These are phyloP conservation scores for Bambusicola thoracicus DNA, from an alignment of 2,113 vertebrate species.

Conservation along the genomic window DNA sequence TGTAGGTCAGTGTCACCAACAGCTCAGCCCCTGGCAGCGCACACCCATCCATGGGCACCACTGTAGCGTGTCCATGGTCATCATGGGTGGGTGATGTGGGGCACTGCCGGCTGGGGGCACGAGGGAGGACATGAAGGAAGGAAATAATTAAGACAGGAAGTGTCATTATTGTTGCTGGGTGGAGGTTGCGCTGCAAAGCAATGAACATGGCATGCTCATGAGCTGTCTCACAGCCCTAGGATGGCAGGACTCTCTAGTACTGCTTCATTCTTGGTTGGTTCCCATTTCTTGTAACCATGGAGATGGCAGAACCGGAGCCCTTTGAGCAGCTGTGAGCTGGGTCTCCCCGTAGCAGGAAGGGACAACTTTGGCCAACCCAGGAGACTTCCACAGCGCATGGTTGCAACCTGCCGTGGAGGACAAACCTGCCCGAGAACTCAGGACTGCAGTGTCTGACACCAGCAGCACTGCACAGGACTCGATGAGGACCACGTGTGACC, in stretches of 20 bases:
- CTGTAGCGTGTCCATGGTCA: accelerated
- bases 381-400: neutral
- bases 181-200: neutral
- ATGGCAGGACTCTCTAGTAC: neutral
- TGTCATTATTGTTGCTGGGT: accelerated
- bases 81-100: accelerated
- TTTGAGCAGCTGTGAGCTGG: neutral
- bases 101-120: accelerated
- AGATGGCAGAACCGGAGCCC: neutral
- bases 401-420: neutral
- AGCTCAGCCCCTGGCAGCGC: accelerated
- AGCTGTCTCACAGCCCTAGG: neutral
- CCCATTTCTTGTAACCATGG: neutral
- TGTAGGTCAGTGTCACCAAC: neutral
- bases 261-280: neutral
- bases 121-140: neutral
- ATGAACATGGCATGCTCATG: neutral
- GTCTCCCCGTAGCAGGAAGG: neutral
- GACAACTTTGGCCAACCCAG: neutral
- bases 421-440: neutral
- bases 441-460: neutral
- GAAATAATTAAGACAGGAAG: neutral
- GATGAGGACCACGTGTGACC: neutral
- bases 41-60: accelerated
- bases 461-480: neutral